These are phyloP conservation scores for Sitta europaea DNA, from an alignment of 2,113 vertebrate genomes.

Conservation along the genomic window DNA sequence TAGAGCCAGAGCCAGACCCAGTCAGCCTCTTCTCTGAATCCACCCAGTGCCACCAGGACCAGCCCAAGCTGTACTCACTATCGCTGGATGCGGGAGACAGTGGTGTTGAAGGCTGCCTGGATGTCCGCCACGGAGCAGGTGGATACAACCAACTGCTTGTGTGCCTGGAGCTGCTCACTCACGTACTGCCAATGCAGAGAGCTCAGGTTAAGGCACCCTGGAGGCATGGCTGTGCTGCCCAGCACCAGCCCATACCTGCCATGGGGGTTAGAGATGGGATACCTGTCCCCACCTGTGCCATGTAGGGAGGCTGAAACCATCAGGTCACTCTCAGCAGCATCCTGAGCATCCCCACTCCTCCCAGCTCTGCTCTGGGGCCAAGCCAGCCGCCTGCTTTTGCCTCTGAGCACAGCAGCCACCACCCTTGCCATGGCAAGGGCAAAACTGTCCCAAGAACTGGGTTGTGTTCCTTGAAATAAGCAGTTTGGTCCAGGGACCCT, in stretches of 20 bases:
- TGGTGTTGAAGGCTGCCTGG: slow-evolving; percentile 96
- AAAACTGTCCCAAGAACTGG: neutral
- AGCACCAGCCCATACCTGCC: neutral
- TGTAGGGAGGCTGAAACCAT: neutral
- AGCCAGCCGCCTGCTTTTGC: rapidly evolving
- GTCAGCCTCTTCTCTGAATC: neutral
- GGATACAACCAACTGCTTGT: slow-evolving; percentile 89
- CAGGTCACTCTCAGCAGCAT: neutral
- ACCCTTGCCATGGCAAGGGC: neutral
- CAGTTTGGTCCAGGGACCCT: neutral
- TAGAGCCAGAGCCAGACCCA: neutral
- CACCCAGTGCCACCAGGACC: rapidly evolving
- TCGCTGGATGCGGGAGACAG: slow-evolving; percentile 95
- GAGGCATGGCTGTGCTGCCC: neutral
- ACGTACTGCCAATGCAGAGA: slow-evolving; percentile 52
- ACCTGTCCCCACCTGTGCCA: neutral
- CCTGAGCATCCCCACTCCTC: rapidly evolving
- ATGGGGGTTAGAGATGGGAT: neutral
- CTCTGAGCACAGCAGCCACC: neutral
- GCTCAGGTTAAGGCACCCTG: neutral
- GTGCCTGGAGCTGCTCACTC: slow-evolving; percentile 79
- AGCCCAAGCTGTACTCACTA: slow-evolving; percentile 80
- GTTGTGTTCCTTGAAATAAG: neutral
- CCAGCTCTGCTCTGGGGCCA: neutral
- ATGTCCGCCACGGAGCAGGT: slow-evolving; percentile 92